Conservation (phyloP, 1,140 invertebrate genomes). For the Drosophila nannoptera region DNA sequence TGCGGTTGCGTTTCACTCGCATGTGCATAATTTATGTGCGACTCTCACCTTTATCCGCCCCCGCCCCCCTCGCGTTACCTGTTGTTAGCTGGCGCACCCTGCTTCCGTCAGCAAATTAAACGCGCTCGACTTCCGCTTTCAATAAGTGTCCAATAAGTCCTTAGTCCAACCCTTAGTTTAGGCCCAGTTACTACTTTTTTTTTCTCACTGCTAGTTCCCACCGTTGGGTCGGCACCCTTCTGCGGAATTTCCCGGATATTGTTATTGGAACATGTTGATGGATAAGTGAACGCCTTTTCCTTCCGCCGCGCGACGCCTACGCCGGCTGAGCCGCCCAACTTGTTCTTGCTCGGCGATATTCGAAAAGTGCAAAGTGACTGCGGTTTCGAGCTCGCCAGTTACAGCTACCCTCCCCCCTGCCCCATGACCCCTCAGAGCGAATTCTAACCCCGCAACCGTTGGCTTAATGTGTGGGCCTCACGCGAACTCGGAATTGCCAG, state of each 20-base stretch:
- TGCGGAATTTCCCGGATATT: slow-evolving; percentile 73
- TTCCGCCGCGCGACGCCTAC: slow-evolving; percentile 62
- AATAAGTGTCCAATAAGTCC: slow-evolving; percentile 62
- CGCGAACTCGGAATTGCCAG: slow-evolving; percentile 48
- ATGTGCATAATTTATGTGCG: slow-evolving; percentile 58
- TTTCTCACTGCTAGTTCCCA: slow-evolving; percentile 52
- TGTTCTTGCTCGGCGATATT: slow-evolving; percentile 28
- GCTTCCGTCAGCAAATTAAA: slow-evolving; percentile 51
- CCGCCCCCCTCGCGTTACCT: slow-evolving; percentile 29
- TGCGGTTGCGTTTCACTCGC: not conserved
- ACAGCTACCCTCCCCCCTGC: slow-evolving; percentile 30
- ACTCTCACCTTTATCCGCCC: slow-evolving; percentile 17
- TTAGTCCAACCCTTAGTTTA: slow-evolving; percentile 26
- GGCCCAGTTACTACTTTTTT: not conserved
- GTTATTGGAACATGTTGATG: slow-evolving; percentile 46
- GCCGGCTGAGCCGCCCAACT: slow-evolving; percentile 13
- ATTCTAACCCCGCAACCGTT: not conserved
- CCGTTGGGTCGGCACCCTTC: slow-evolving; percentile 40
- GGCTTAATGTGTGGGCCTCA: slow-evolving; percentile 55
- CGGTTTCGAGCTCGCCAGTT: no score
- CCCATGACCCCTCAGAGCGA: not conserved
- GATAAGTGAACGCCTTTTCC: slow-evolving; percentile 67
- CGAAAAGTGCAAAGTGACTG: slow-evolving; percentile 75
- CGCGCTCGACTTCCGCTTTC: slow-evolving; percentile 57
- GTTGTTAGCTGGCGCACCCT: slow-evolving; percentile 20